Percentiles rank a stretch among this genome's conserved stretches.
These are phyloP conservation scores for Aphis craccivora DNA, from an alignment of 1,140 invertebrate species.

Conservation along the genomic window DNA sequence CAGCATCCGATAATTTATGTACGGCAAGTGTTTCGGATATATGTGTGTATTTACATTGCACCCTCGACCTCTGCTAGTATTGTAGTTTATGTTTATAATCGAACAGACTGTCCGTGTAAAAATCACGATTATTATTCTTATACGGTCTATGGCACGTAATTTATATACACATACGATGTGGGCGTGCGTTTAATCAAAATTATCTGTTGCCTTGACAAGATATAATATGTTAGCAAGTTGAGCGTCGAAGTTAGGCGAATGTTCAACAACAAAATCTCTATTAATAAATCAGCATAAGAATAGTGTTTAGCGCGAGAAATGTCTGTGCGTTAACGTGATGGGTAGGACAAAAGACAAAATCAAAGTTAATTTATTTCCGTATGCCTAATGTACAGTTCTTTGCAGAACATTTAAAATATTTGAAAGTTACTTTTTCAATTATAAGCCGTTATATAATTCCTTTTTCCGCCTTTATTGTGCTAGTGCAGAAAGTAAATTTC, in stretches of 20 bases:
- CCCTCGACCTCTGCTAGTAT: conserved; percentile 16
- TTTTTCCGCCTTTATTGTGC: background rate
- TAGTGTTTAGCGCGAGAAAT: background rate
- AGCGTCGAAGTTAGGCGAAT: background rate
- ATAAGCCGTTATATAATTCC: background rate
- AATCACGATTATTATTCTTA: conserved; percentile 13
- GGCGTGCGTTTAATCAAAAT: background rate
- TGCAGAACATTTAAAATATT: background rate
- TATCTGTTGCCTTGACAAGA: background rate
- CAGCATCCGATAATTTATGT: conserved; percentile 52
- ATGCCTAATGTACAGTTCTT: background rate
- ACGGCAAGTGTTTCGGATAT: conserved; percentile 43
- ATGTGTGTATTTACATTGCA: background rate
- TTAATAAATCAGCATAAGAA: background rate
- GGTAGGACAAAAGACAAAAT: background rate
- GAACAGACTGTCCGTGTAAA: conserved; percentile 30
- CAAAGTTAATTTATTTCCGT: background rate
- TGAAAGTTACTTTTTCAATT: background rate
- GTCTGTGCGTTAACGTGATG: background rate
- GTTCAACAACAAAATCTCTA: background rate
- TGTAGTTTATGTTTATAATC: background rate
- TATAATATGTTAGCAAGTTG: background rate
- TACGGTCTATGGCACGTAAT: background rate
- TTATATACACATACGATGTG: background rate
- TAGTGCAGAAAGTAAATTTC: background rate